These are phyloP conservation scores for Gryllus longicercus DNA, from an alignment of 2,888 invertebrate genomes.

Conservation along the genomic window DNA sequence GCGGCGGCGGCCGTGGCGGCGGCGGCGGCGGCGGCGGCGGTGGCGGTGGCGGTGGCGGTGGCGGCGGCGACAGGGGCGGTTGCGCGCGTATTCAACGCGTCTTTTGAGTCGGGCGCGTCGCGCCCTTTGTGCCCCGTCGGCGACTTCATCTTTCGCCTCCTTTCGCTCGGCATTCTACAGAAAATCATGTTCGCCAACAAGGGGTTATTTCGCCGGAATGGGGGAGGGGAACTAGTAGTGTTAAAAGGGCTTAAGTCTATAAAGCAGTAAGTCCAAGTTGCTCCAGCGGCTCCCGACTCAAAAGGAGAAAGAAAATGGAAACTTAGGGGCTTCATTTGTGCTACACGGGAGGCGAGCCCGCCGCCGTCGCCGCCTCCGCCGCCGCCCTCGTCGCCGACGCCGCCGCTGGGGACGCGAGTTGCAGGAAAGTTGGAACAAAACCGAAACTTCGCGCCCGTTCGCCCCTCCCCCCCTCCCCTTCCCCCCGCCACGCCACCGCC, in stretches of 20 bases:
- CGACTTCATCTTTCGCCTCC: neutral
- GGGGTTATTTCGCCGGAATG: neutral
- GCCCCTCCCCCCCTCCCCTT: neutral
- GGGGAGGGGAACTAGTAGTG: neutral
- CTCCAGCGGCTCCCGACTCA: neutral
- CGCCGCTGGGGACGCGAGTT: neutral
- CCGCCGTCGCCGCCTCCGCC: neutral
- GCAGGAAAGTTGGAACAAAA: neutral
- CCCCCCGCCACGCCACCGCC: neutral
- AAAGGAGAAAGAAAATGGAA: slow-evolving; percentile 17
- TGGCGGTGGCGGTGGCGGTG: no score
- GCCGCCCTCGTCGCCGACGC: no score
- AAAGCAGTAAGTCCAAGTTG: slow-evolving; percentile 17
- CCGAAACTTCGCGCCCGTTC: neutral
- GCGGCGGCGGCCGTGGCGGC: neutral
- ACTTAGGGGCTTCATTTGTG: slow-evolving; percentile 3
- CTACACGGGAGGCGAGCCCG: neutral
- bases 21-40: neutral
- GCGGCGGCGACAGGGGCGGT: no score
- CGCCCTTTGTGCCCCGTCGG: neutral
- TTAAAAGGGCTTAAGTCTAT: slow-evolving; percentile 17
- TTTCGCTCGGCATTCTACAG: neutral
- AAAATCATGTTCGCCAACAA: slow-evolving; percentile 11
- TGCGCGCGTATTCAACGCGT: no score
- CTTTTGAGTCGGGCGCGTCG: neutral